Evolutionary conservation across 2,888 invertebrate species (phyloP).

Genomic region (Sisyra nigra): DNA sequence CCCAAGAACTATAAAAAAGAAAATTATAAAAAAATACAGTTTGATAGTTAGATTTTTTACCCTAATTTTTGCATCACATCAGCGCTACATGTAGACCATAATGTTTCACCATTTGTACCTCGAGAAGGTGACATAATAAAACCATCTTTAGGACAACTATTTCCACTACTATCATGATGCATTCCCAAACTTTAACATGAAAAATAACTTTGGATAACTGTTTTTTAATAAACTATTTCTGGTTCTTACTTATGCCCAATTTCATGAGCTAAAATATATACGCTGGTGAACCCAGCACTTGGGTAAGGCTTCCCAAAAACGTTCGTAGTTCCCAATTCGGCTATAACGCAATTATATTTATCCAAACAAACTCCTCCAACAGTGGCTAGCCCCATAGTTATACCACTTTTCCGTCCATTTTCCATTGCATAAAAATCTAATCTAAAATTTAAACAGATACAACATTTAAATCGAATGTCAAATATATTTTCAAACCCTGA

Average conservation of each 20-base stretch:
- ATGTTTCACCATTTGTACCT: slow-evolving; percentile 59
- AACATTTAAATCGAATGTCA: neutral
- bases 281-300: slow-evolving; percentile 69
- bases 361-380: slow-evolving; percentile 61
- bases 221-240: slow-evolving; percentile 5
- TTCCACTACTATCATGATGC: slow-evolving; percentile 62
- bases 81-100: slow-evolving; percentile 64
- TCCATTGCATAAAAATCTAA: slow-evolving; percentile 58
- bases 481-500: slow-evolving; percentile 38
- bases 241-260: slow-evolving; percentile 63
- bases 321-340: slow-evolving; percentile 60
- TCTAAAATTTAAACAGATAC: slow-evolving; percentile 27
- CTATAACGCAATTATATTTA: slow-evolving; percentile 59
- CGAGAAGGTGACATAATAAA: slow-evolving; percentile 71
- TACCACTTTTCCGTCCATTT: slow-evolving; percentile 49
- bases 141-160: slow-evolving; percentile 57
- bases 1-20: slow-evolving; percentile 35
- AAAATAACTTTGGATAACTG: slow-evolving; percentile 2
- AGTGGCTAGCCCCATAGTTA: slow-evolving; percentile 70
- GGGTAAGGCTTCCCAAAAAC: slow-evolving; percentile 61
- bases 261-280: slow-evolving; percentile 70
- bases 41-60: slow-evolving; percentile 23
- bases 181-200: slow-evolving; percentile 46
- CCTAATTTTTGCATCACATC: slow-evolving; percentile 40
- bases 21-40: no score